Conservation (phyloP, 2,113 vertebrate species). For the Sminthopsis crassicaudata region DNA sequence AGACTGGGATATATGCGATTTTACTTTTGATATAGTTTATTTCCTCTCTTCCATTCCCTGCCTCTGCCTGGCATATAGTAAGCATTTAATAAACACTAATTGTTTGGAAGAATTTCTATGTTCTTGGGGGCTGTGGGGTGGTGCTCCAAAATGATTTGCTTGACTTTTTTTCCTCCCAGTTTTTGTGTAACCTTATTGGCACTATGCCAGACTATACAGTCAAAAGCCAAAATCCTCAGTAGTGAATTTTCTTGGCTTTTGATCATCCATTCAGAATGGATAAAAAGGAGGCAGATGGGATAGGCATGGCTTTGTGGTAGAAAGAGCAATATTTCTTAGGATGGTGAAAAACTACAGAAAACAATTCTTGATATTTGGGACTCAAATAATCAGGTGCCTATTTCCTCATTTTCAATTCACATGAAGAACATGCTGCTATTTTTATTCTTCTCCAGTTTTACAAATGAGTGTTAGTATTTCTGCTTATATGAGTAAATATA, state of each 20-base stretch:
- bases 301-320: neutral
- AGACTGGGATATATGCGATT: neutral
- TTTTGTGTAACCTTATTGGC: neutral
- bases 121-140: neutral
- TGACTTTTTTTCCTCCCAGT: neutral
- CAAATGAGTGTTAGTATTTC: neutral
- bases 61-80: neutral
- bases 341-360: constrained; percentile 15
- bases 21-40: neutral
- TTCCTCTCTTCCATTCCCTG: neutral
- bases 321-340: constrained; percentile 15
- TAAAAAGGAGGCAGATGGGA: neutral
- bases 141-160: neutral
- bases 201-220: neutral
- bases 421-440: neutral
- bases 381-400: neutral
- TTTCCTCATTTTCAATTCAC: constrained; percentile 1
- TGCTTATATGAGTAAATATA: neutral
- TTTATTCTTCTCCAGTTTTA: neutral
- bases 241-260: neutral
- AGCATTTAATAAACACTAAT: neutral
- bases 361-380: neutral
- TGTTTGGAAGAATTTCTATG: neutral
- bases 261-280: neutral
- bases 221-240: neutral